phyloP scores from a whole-genome alignment of 2,797 vertebrate species.

The Pogonophryne albipinna region DNA sequence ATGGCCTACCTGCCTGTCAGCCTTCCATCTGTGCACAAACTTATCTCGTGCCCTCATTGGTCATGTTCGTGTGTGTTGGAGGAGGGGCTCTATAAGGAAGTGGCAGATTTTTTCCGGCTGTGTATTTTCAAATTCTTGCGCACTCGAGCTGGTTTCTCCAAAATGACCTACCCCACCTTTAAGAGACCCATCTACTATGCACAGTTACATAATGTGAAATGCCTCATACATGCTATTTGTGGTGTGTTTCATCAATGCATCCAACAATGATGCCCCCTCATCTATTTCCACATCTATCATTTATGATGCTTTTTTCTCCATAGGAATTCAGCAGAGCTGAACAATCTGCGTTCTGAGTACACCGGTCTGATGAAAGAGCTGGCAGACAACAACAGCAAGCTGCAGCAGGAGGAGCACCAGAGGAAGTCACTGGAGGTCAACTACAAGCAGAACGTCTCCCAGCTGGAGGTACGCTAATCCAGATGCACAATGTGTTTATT shows the following conservation, averaged over 20 bases:
- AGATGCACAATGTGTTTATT: slow-evolving; percentile 67
- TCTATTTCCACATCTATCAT: slow-evolving; percentile 20
- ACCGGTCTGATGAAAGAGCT: slow-evolving; percentile 92
- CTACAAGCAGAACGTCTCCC: slow-evolving; percentile 90
- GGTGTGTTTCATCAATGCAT: slow-evolving; percentile 16
- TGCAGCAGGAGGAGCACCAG: slow-evolving; percentile 96
- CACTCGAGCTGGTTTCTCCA: too few relatives aligned
- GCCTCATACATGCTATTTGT: not conserved
- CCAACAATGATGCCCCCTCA: slow-evolving; percentile 11
- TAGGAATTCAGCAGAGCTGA: slow-evolving; percentile 96
- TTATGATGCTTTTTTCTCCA: slow-evolving; percentile 19
- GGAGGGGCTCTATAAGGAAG: too few relatives aligned
- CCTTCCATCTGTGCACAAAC: too few relatives aligned
- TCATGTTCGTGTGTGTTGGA: too few relatives aligned
- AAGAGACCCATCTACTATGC: not conserved
- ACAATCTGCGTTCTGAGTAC: slow-evolving; percentile 94
- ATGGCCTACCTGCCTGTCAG: too few relatives aligned
- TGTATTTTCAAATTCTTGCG: too few relatives aligned
- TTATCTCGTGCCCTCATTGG: too few relatives aligned
- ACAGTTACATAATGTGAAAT: slow-evolving; percentile 8
- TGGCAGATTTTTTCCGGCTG: too few relatives aligned
- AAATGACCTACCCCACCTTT: too few relatives aligned
- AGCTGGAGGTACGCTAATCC: slow-evolving; percentile 85
- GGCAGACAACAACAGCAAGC: slow-evolving; percentile 90
- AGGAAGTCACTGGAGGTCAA: slow-evolving; percentile 93